phyloP scores from a whole-genome alignment of 2,797 vertebrate genomes.

The Smutsia gigantea region DNA sequence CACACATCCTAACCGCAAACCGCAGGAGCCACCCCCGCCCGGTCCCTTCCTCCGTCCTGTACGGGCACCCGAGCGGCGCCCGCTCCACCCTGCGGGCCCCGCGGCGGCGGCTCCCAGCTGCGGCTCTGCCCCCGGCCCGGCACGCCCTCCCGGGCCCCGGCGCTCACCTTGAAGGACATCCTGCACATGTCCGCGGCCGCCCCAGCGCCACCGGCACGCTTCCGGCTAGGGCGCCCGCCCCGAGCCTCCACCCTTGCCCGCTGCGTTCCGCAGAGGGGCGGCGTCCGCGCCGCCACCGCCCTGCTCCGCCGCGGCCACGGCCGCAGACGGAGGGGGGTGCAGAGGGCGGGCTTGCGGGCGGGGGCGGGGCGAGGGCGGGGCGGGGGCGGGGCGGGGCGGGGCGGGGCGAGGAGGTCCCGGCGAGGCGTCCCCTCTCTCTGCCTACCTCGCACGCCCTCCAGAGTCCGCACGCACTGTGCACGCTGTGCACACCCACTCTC shows the following conservation, averaged over 20 bases:
- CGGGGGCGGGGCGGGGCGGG: too few relatives aligned
- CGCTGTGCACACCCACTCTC: neutral
- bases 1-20: neutral
- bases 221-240: neutral
- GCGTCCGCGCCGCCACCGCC: neutral
- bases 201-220: neutral
- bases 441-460: neutral
- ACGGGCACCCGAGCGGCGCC: neutral
- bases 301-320: neutral
- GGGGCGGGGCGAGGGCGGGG: too few relatives aligned
- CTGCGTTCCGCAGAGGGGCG: neutral
- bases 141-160: neutral
- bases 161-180: conserved; percentile 97
- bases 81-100: neutral
- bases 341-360: neutral
- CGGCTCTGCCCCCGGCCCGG: neutral
- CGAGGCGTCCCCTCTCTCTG: rapidly evolving
- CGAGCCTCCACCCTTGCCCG: too few relatives aligned
- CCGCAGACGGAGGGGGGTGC: neutral
- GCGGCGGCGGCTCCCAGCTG: neutral
- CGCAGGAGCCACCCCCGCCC: neutral
- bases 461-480: too few relatives aligned
- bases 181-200: conserved; percentile 85
- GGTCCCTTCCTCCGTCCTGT: neutral
- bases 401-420: rapidly evolving